Evolutionary conservation across 1,140 invertebrate genomes (phyloP), one percentile per base, ranked within the genome.

Genomic region (Heliconius nattereri): DNA sequence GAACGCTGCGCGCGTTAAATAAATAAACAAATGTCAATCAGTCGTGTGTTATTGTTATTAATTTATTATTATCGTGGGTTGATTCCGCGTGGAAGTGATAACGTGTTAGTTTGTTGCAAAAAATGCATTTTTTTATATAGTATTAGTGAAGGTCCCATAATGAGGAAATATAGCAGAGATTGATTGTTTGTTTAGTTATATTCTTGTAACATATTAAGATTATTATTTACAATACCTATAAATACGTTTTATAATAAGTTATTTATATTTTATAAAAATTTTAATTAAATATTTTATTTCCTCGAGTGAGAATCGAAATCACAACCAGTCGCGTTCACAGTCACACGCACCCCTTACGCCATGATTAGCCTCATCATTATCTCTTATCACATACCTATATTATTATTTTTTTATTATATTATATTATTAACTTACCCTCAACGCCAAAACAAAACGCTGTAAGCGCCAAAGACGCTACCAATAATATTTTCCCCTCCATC

Each of bases 391-490:
- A 13, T 45, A 45, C 11, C 3, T 57, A 57, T 7, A 60, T 23
- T 60, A 8, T 54, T 23, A 23, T 7, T 66, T n/a, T 66, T 60
- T 60, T 29, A 26, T 13, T 26, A 11, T 26, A 66, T 11, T 66
- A 66, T 45, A 72, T 7, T 37, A 9, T 7, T 37, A 9, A 40
- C 92, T 87, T 84, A 92, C 92, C 91, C 11, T 92, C 87, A 82
- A 86, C 90, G 9, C 84, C 82, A 45, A 80, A 79, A 37, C 85
- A 77, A 16, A 92, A 85, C 16, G 86, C 87, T n/a, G 90, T 78
- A 75, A 94, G 87, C 90, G 90, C 87, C 87, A 94, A 32, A 29
- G 90, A 87, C 84, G 90, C 89, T 86, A 92, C 84, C 81, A 80
- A 81, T 37, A 92, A 78, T 37, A 90, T 37, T 76, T 86, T 87